Evolutionary conservation across 2,113 vertebrate genomes (phyloP).

Genomic region (Epinephelus lanceolatus): DNA sequence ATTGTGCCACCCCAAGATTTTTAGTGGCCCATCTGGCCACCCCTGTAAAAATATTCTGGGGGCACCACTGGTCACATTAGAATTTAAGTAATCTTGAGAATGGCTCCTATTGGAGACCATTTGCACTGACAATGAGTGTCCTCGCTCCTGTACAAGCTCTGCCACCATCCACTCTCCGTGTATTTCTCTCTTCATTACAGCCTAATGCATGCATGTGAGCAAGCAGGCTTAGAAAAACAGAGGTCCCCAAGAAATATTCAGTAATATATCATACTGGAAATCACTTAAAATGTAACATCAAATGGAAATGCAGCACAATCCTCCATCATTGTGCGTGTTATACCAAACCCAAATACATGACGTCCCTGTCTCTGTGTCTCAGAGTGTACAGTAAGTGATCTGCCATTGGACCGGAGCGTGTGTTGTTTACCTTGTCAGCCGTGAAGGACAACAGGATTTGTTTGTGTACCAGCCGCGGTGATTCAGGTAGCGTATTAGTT

Average conservation of each 20-base stretch:
- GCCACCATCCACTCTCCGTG: neutral
- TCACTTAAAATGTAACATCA: neutral
- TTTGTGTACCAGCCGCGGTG: constrained; percentile 56
- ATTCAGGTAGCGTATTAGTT: constrained; percentile 70
- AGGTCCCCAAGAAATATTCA: neutral
- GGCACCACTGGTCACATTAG: neutral
- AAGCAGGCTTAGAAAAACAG: neutral
- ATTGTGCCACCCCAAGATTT: too few relatives aligned
- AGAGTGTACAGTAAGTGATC: constrained; percentile 3
- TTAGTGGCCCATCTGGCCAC: too few relatives aligned
- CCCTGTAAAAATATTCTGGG: too few relatives aligned
- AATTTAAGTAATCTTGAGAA: neutral
- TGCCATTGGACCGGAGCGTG: constrained; percentile 10
- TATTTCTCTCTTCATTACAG: neutral
- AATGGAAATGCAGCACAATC: neutral
- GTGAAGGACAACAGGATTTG: constrained; percentile 68
- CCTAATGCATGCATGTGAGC: neutral
- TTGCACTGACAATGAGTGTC: neutral
- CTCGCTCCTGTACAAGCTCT: neutral
- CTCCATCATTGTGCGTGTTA: too few relatives aligned
- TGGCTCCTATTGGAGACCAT: constrained; percentile 29
- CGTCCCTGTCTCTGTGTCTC: neutral
- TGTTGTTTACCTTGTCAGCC: constrained; percentile 70
- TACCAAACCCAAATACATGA: too few relatives aligned
- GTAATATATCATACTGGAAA: neutral